phyloP scores from a whole-genome alignment of 2,113 vertebrate genomes.

The Tonatia bakeri region DNA sequence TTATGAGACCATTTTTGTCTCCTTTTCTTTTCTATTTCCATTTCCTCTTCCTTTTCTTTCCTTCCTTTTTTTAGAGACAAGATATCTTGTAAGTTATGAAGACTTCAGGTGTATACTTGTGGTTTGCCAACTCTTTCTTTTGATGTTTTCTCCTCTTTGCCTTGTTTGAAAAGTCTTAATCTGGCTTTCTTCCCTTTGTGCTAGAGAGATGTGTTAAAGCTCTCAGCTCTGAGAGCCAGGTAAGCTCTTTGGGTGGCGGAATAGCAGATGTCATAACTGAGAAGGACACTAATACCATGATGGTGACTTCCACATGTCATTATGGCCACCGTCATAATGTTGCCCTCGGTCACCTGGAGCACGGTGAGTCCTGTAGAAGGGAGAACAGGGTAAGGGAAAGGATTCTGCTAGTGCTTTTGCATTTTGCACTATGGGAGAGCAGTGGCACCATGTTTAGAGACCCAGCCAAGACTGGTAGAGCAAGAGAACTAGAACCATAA shows the following conservation, averaged over 20 bases:
- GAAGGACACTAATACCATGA: neutral
- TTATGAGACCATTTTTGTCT: neutral
- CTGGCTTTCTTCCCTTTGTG: neutral
- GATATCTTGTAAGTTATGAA: neutral
- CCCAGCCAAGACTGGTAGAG: neutral
- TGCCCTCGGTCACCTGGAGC: neutral
- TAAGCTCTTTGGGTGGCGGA: neutral
- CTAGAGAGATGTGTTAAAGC: neutral
- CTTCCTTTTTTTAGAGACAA: neutral
- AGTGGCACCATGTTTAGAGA: neutral
- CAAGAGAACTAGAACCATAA: neutral
- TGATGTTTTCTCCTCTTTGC: neutral
- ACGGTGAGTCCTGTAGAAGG: neutral
- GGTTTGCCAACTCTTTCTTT: neutral
- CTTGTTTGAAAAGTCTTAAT: neutral
- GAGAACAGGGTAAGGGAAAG: neutral
- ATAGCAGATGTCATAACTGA: neutral
- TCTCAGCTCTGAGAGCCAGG: neutral
- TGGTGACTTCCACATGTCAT: neutral
- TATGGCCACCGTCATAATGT: neutral
- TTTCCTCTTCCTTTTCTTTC: neutral
- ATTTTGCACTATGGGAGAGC: neutral
- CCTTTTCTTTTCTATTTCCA: neutral
- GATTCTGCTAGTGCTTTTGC: neutral
- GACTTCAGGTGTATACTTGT: neutral